Evolutionary conservation across 2,797 vertebrate species (phyloP), one percentile per base, ranked within the genome.

Genomic region (Choloepus didactylus): DNA sequence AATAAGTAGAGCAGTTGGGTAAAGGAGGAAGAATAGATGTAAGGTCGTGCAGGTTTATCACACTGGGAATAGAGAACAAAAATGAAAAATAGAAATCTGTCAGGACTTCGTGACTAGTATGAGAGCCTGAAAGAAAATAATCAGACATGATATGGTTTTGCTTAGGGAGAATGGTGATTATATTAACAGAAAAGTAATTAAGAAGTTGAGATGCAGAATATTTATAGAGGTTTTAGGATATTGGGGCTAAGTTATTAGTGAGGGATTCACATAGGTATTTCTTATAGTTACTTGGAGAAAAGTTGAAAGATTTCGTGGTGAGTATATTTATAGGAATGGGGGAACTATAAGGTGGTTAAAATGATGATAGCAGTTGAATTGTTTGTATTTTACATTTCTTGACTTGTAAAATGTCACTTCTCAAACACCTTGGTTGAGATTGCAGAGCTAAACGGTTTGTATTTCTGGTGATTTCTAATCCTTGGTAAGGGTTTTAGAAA

Each of bases 111-210:
- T 41, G n/a, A 54, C 82, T 87, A 77, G 62, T 70, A 12, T 79
- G n/a, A 87, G n/a, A 73, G 5, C 49, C 72, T 38, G 10, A 91
- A 83, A 56, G 75, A 49, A 77, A 83, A 67, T n/a, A 73, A 60
- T n/a, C 44, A 51, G 31, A 31, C 44, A 51, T 56, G 54, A 23
- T 77, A 18, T 9, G 8, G 9, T n/a, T 91, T 79, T 87, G 59
- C 67, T 56, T 77, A 56, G 31, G 29, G 35, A 44, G 41, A 25
- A n/a, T 76, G 62, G 56, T 86, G 82, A 75, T 70, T 86, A 14
- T 85, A 38, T 49, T 95, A 38, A 72, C 23, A 87, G 44, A 19
- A 77, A 70, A 85, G 59, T 91, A n/a, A 80, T 81, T 87, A 76
- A 73, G 25, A 88, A 79, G 9, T 93, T 46, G 44, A 88, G 29